These are phyloP conservation scores for Phrynocephalus versicolor DNA, from an alignment of 2,113 vertebrate genomes.

Conservation along the genomic window DNA sequence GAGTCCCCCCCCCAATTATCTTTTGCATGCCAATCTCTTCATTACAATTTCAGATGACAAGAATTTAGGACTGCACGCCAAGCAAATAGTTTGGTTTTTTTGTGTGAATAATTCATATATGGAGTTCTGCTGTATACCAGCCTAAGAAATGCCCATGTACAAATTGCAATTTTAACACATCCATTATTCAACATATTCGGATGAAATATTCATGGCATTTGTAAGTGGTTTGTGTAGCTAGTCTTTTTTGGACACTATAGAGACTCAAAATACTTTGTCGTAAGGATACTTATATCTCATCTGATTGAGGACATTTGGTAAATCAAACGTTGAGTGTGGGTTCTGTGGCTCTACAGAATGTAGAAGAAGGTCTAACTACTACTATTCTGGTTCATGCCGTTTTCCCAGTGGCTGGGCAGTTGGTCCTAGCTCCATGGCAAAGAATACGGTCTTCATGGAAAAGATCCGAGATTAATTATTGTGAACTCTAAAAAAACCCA, in stretches of 20 bases:
- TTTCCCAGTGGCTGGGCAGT: no score
- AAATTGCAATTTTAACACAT: conserved; percentile 37
- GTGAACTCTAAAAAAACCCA: no score
- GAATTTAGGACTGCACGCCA: conserved; percentile 17
- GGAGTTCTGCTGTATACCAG: conserved; percentile 9
- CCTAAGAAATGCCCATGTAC: conserved; percentile 5
- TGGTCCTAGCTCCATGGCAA: no score
- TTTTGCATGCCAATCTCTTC: neutral
- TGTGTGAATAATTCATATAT: conserved; percentile 36
- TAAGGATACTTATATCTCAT: neutral
- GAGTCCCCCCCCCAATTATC: no score
- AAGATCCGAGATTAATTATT: no score
- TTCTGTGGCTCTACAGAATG: neutral
- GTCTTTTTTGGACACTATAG: neutral
- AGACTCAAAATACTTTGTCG: conserved; percentile 18
- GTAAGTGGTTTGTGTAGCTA: neutral
- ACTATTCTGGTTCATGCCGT: no score
- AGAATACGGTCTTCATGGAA: no score
- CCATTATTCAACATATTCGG: conserved; percentile 23
- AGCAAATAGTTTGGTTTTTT: conserved; percentile 17
- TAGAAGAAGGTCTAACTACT: neutral
- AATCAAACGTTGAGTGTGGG: neutral
- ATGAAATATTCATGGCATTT: conserved; percentile 41
- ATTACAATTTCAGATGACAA: conserved; percentile 15
- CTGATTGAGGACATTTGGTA: no score